A percentile compares a stretch with the other conserved stretches of the same genome.
Conservation (phyloP, 1,140 invertebrate species). For the Brachionus manjavacas region DNA sequence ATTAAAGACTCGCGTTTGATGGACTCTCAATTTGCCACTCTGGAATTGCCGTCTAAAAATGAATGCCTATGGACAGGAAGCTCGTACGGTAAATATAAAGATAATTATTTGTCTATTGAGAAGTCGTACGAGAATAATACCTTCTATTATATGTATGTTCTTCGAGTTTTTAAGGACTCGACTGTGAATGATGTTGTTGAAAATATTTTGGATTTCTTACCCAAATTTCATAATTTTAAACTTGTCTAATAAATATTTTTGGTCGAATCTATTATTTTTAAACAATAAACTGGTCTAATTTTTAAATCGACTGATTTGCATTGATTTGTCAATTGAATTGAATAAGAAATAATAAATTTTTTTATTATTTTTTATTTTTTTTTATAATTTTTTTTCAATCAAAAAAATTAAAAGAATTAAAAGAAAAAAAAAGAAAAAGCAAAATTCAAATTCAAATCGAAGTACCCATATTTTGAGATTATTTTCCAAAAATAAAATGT, state of each 20-base stretch:
- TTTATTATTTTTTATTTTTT: too few relatives aligned
- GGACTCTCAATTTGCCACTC: background rate
- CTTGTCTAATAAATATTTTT: background rate
- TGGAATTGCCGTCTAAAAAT: background rate
- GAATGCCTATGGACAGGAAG: constrained; percentile 17
- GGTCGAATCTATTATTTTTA: too few relatives aligned
- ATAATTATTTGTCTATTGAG: constrained; percentile 33
- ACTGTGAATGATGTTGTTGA: constrained; percentile 15
- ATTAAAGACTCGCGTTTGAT: background rate
- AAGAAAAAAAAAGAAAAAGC: too few relatives aligned
- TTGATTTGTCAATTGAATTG: too few relatives aligned
- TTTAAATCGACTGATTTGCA: too few relatives aligned
- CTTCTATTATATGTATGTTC: constrained; percentile 29
- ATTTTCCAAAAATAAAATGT: too few relatives aligned
- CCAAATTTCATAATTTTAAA: constrained; percentile 36
- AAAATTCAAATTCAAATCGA: too few relatives aligned
- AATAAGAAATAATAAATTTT: too few relatives aligned
- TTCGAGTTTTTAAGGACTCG: background rate
- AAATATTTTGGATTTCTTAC: constrained; percentile 30
- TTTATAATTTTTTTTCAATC: too few relatives aligned
- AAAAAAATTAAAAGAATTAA: too few relatives aligned
- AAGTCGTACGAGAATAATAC: constrained; percentile 13
- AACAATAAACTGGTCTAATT: too few relatives aligned
- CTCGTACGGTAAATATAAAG: constrained; percentile 8
- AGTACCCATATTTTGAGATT: too few relatives aligned